Evolutionary conservation across 2,797 vertebrate genomes (phyloP).

Genomic region (Aeoliscus strigatus): DNA sequence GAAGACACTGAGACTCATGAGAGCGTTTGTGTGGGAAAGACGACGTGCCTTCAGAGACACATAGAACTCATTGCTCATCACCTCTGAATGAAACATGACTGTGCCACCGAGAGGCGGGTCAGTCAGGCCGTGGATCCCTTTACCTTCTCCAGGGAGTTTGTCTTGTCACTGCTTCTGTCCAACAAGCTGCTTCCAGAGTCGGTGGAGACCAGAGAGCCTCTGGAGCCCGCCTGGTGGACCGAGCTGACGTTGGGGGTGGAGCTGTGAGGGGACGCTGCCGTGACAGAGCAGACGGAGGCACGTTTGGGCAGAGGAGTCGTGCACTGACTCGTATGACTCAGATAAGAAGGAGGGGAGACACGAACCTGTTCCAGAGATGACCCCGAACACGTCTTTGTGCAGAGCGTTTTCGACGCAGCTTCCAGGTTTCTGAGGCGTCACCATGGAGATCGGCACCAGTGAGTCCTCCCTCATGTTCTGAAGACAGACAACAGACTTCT

Average conservation of each 20-base stretch:
- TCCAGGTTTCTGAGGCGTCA: conserved; percentile 87
- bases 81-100: too few species aligned
- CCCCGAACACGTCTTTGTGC: conserved; percentile 94
- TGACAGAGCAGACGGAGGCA: too few species aligned
- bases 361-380: conserved; percentile 95
- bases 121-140: too few species aligned
- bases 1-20: too few species aligned
- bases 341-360: too few species aligned
- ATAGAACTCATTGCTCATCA: too few species aligned
- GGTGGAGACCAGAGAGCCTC: conserved; percentile 92
- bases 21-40: too few species aligned
- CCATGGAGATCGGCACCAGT: conserved; percentile 70
- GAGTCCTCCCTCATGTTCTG: conserved; percentile 87
- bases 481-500: conserved; percentile 16
- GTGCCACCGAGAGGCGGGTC: too few species aligned
- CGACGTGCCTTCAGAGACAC: too few species aligned
- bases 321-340: too few species aligned
- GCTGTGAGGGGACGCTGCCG: conserved; percentile 88
- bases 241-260: conserved; percentile 87
- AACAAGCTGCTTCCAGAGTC: conserved; percentile 88
- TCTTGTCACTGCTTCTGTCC: conserved; percentile 87
- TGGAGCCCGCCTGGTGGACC: conserved; percentile 88
- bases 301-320: too few species aligned
- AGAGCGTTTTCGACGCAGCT: conserved; percentile 84
- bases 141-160: conserved; percentile 93